phyloP scores from a whole-genome alignment of 2,113 vertebrate genomes.

The Isichthys henryi region DNA sequence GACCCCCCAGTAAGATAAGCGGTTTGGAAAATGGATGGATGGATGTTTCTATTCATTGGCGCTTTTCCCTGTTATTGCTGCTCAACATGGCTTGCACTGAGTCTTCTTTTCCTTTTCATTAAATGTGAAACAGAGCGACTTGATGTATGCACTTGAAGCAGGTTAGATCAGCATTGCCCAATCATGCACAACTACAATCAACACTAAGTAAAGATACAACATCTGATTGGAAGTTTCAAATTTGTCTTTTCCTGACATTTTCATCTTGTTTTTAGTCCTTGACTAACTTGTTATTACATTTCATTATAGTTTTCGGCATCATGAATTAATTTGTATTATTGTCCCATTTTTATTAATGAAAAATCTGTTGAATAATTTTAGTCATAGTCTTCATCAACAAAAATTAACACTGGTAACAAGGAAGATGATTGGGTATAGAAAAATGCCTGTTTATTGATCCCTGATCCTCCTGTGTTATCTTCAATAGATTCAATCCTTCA shows the following conservation, averaged over 20 bases:
- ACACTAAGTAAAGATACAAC: neutral
- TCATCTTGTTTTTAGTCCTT: neutral
- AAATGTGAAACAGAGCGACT: neutral
- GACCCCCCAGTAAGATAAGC: too few species aligned
- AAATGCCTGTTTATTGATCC: neutral
- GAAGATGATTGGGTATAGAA: neutral
- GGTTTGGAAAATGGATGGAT: too few species aligned
- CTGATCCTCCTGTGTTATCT: neutral
- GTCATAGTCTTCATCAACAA: neutral
- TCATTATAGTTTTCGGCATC: neutral
- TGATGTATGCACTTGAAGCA: neutral
- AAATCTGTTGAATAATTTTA: neutral
- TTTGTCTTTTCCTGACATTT: neutral
- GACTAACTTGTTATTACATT: neutral
- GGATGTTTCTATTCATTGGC: neutral
- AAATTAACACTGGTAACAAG: neutral
- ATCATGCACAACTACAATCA: neutral
- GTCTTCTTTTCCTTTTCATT: neutral
- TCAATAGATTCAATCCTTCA: constrained; percentile 41
- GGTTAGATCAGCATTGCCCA: neutral
- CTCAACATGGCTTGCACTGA: neutral
- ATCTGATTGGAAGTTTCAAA: neutral
- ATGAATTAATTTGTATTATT: neutral
- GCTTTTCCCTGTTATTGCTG: neutral
- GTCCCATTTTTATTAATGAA: neutral